A percentile compares a stretch with the other conserved stretches of the same genome.
Evolutionary conservation across 2,888 invertebrate species (phyloP).

Genomic region (Phyllotreta cruciferae): DNA sequence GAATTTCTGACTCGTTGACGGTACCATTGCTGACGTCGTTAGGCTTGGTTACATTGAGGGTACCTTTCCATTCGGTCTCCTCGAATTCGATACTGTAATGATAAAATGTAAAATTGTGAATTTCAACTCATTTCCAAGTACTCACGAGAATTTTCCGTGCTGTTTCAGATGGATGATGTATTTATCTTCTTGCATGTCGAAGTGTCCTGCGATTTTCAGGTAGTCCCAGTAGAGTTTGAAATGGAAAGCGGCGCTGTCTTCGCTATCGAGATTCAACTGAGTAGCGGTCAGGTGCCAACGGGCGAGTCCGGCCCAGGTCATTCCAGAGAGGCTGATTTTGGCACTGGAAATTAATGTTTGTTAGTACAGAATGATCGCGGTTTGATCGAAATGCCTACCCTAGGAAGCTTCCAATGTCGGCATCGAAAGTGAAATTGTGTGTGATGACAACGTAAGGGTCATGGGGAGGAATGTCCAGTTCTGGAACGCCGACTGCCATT

Average conservation of each 20-base stretch:
- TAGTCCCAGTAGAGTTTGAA: conserved; percentile 5
- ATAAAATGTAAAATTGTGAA: no score
- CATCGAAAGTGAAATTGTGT: not conserved
- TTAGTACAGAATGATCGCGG: not conserved
- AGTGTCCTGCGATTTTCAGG: not conserved
- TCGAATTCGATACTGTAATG: not conserved
- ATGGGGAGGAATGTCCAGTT: no score
- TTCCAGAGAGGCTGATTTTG: not conserved
- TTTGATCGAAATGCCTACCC: no score
- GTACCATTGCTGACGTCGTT: not conserved
- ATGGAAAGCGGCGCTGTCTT: not conserved
- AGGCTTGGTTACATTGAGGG: conserved; percentile 13
- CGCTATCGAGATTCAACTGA: not conserved
- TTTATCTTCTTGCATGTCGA: not conserved
- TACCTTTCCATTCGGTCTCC: not conserved
- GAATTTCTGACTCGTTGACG: not conserved
- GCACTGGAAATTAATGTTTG: not conserved
- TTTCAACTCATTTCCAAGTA: not conserved
- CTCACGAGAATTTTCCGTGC: conserved; percentile 15
- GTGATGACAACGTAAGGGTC: not conserved
- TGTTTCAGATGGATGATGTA: not conserved
- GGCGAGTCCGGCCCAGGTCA: conserved; percentile 9
- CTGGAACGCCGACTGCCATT: no score
- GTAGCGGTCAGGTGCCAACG: not conserved
- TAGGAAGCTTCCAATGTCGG: not conserved